Percentiles rank a stretch among this genome's conserved stretches.
Conservation (phyloP, 2,797 vertebrate genomes). For the Pantherophis alleghaniensis region DNA sequence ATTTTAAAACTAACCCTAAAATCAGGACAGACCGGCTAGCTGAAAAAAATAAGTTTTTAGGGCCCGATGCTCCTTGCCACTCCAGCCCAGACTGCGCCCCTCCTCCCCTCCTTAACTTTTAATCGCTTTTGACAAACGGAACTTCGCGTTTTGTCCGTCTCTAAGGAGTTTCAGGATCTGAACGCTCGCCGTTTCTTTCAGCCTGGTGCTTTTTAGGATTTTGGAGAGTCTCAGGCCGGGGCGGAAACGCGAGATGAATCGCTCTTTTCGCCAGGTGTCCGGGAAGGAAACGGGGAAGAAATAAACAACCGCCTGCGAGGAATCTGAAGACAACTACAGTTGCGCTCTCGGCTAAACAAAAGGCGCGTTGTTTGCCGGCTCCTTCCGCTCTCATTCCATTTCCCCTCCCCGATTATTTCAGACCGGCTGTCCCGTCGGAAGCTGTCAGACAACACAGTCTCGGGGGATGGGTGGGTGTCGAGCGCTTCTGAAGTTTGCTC, state of each 20-base stretch:
- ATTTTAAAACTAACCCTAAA: too few species aligned
- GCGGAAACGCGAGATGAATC: not conserved
- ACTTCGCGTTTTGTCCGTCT: not conserved
- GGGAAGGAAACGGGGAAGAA: not conserved
- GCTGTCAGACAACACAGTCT: not conserved
- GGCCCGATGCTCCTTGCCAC: not conserved
- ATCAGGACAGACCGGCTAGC: too few species aligned
- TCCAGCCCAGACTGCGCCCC: not conserved
- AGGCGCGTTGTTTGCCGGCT: not conserved
- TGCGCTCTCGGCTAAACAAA: not conserved
- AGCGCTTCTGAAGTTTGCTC: not conserved
- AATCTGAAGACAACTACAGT: not conserved
- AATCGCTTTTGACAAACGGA: not conserved
- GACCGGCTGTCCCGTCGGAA: not conserved
- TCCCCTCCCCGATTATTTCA: not conserved
- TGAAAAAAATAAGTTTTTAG: too few species aligned
- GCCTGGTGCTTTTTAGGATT: not conserved
- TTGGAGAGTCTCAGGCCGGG: not conserved
- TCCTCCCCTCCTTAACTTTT: not conserved
- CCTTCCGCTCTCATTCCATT: too few species aligned
- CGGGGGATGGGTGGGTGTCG: not conserved
- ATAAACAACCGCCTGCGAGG: not conserved
- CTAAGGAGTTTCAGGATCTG: not conserved
- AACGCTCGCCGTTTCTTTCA: not conserved
- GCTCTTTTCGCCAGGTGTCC: not conserved